phyloP scores from a whole-genome alignment of 2,113 vertebrate genomes.

The Pelvicachromis taeniatus region DNA sequence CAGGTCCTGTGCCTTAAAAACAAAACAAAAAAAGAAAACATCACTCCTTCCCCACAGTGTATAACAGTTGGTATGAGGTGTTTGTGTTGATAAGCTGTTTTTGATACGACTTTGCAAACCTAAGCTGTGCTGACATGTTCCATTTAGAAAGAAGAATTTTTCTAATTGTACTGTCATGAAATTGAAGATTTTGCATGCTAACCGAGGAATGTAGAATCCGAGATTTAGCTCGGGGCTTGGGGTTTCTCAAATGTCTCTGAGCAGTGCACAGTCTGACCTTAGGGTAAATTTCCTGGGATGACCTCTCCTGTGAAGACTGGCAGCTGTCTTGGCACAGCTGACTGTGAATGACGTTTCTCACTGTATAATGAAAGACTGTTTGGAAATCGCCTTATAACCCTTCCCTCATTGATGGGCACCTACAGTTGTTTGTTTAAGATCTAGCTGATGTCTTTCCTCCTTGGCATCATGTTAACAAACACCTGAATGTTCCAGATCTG shows the following conservation, averaged over 20 bases:
- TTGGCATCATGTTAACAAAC: neutral
- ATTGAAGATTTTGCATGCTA: neutral
- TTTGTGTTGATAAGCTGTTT: neutral
- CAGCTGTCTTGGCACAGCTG: neutral
- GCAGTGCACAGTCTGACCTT: neutral
- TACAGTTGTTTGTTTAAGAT: neutral
- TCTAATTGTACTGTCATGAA: neutral
- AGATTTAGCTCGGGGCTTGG: neutral
- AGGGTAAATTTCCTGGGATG: neutral
- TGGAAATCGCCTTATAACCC: neutral
- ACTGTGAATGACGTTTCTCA: neutral
- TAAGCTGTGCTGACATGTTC: neutral
- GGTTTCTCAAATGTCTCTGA: neutral
- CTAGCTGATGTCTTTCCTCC: neutral
- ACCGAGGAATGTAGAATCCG: neutral
- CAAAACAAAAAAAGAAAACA: neutral
- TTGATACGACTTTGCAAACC: neutral
- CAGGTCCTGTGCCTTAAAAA: neutral
- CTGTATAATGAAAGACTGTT: neutral
- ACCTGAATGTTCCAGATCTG: neutral
- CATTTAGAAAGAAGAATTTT: neutral
- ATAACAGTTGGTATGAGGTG: neutral
- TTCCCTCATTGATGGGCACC: neutral
- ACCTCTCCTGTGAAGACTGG: neutral
- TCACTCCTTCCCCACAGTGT: neutral